Percentiles rank a stretch among this genome's conserved stretches.
Conservation (phyloP, 2,888 invertebrate species). For the Fragum sueziense region DNA sequence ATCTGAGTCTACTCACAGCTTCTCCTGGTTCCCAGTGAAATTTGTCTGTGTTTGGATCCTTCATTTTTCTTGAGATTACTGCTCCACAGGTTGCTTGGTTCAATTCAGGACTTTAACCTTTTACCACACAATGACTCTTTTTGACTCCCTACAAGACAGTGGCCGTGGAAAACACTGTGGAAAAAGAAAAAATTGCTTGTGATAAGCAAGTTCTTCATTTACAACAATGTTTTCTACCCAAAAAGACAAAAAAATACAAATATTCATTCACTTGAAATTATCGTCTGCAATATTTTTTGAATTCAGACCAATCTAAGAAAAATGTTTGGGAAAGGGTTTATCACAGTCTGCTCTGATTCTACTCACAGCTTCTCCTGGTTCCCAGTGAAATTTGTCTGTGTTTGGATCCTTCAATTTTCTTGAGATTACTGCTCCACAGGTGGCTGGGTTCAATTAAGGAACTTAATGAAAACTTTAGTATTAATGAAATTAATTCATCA, state of each 20-base stretch:
- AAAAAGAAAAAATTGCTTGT: background rate
- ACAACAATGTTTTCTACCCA: no score
- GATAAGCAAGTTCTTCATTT: background rate
- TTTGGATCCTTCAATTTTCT: slow-evolving; percentile 37
- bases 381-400: slow-evolving; percentile 66
- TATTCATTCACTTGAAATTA: no score
- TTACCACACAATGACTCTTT: no score
- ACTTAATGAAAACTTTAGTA: no score
- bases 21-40: slow-evolving; percentile 70
- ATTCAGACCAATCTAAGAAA: no score
- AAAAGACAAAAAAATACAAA: no score
- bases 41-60: slow-evolving; percentile 46
- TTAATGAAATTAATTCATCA: no score
- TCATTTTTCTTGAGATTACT: slow-evolving; percentile 57
- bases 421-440: slow-evolving; percentile 58
- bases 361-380: slow-evolving; percentile 69
- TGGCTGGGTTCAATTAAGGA: slow-evolving; percentile 34
- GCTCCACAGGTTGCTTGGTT: slow-evolving; percentile 53
- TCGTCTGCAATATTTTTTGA: no score
- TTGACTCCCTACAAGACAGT: no score
- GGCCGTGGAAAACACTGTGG: background rate
- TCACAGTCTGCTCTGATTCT: no score
- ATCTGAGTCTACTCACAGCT: slow-evolving; percentile 57
- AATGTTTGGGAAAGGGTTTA: no score
- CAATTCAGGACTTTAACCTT: background rate